phyloP scores from a whole-genome alignment of 2,888 invertebrate species.

The Conops quadrifasciatus region DNA sequence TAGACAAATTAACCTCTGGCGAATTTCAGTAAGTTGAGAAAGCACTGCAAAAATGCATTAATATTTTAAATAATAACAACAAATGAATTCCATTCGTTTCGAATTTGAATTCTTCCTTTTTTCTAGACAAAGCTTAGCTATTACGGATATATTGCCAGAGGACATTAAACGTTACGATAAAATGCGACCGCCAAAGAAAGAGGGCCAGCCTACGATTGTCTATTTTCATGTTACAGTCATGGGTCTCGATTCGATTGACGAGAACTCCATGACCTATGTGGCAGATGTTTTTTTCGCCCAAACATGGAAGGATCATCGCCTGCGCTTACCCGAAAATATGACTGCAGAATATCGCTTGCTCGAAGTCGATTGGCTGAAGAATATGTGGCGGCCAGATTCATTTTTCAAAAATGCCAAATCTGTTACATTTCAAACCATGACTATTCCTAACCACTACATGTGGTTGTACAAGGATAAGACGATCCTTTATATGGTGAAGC shows the following conservation, averaged over 20 bases:
- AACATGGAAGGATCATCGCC: slow-evolving; percentile 90
- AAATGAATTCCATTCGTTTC: too few species aligned
- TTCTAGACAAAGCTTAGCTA: slow-evolving; percentile 72
- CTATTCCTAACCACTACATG: slow-evolving; percentile 92
- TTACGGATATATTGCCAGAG: slow-evolving; percentile 85
- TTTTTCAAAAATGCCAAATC: slow-evolving; percentile 95
- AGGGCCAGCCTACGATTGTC: slow-evolving; percentile 86
- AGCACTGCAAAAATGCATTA: background rate
- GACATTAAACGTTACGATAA: slow-evolving; percentile 89
- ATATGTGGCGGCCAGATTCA: slow-evolving; percentile 93
- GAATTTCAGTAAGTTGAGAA: slow-evolving; percentile 63
- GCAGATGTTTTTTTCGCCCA: slow-evolving; percentile 94
- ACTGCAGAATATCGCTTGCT: slow-evolving; percentile 87
- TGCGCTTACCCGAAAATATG: slow-evolving; percentile 89
- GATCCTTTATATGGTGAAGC: slow-evolving; percentile 84
- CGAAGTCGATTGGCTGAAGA: slow-evolving; percentile 90
- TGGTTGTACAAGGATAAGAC: slow-evolving; percentile 90
- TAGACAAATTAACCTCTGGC: slow-evolving; percentile 57
- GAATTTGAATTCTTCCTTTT: too few species aligned
- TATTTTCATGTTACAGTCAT: slow-evolving; percentile 93
- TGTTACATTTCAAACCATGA: slow-evolving; percentile 94
- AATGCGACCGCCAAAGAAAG: slow-evolving; percentile 91
- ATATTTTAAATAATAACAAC: background rate
- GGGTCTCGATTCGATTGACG: slow-evolving; percentile 95
- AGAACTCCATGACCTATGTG: slow-evolving; percentile 94